A percentile compares a stretch with the other conserved stretches of the same genome.
phyloP scores from a whole-genome alignment of 2,113 vertebrate species.

The cattle (Bos taurus) region DNA sequence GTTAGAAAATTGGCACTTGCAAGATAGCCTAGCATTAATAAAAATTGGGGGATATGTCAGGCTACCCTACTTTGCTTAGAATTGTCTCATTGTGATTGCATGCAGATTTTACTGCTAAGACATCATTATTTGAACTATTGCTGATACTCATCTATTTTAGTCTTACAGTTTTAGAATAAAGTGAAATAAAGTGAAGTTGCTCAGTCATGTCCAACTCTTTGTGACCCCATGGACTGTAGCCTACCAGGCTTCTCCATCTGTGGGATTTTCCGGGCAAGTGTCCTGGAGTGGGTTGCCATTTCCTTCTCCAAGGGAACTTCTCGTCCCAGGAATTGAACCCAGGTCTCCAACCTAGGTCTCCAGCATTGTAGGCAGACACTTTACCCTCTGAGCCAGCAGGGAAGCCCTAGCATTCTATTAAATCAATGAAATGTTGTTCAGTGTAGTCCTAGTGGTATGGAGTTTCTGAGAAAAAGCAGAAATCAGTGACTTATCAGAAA shows the following conservation, averaged over 20 bases:
- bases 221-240: too few relatives aligned
- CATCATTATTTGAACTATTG: not conserved
- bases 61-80: not conserved
- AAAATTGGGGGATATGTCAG: not conserved
- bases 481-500: constrained; percentile 35
- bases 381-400: too few relatives aligned
- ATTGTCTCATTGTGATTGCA: not conserved
- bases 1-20: not conserved
- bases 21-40: not conserved
- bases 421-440: constrained; percentile 47
- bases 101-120: not conserved
- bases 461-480: constrained; percentile 39
- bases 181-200: too few relatives aligned
- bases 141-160: not conserved
- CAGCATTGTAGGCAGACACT: too few relatives aligned
- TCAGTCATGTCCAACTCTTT: too few relatives aligned
- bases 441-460: not conserved
- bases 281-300: too few relatives aligned
- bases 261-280: too few relatives aligned
- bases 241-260: too few relatives aligned
- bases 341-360: too few relatives aligned
- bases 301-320: too few relatives aligned
- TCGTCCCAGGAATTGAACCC: too few relatives aligned
- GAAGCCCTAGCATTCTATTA: not conserved
- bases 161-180: not conserved